A percentile compares a stretch with the other conserved stretches of the same genome.
These are phyloP conservation scores for Eulithis prunata DNA, from an alignment of 2,888 invertebrate genomes.

Conservation along the genomic window DNA sequence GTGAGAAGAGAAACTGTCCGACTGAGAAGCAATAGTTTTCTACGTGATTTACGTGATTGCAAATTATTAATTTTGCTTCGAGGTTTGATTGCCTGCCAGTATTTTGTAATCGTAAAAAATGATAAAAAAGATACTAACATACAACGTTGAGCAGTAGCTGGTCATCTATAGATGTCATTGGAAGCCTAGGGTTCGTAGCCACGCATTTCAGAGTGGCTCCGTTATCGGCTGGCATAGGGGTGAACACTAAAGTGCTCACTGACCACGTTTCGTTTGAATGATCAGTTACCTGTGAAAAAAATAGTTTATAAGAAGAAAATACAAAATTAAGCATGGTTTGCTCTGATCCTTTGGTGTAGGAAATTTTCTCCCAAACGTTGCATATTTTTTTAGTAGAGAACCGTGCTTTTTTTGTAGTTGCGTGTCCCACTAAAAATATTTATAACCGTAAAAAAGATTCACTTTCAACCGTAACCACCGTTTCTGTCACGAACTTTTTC, in stretches of 20 bases:
- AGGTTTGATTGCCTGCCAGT: too few species aligned
- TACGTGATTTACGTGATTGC: too few species aligned
- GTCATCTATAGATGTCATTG: slow-evolving; percentile 90
- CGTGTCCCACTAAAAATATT: slow-evolving; percentile 15
- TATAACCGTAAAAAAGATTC: slow-evolving; percentile 23
- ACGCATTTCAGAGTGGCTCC: slow-evolving; percentile 92
- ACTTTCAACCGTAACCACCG: slow-evolving; percentile 25
- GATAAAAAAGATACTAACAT: slow-evolving; percentile 87
- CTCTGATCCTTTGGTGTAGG: too few species aligned
- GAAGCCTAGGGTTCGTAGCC: slow-evolving; percentile 91
- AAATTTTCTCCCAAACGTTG: too few species aligned
- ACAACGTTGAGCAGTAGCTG: slow-evolving; percentile 92
- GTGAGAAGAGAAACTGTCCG: background rate
- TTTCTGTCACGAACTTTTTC: slow-evolving; percentile 37
- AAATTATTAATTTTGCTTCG: too few species aligned
- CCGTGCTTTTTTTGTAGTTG: background rate
- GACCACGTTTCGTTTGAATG: slow-evolving; percentile 89
- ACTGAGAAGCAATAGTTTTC: too few species aligned
- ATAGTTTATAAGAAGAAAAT: too few species aligned
- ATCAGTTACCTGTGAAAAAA: slow-evolving; percentile 80
- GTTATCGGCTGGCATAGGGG: slow-evolving; percentile 92
- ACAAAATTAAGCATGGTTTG: too few species aligned
- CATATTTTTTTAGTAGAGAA: background rate
- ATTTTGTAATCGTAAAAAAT: background rate
- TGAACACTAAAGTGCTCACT: slow-evolving; percentile 90